Conservation (phyloP, 2,888 invertebrate genomes). For the Odontomyia ornata region DNA sequence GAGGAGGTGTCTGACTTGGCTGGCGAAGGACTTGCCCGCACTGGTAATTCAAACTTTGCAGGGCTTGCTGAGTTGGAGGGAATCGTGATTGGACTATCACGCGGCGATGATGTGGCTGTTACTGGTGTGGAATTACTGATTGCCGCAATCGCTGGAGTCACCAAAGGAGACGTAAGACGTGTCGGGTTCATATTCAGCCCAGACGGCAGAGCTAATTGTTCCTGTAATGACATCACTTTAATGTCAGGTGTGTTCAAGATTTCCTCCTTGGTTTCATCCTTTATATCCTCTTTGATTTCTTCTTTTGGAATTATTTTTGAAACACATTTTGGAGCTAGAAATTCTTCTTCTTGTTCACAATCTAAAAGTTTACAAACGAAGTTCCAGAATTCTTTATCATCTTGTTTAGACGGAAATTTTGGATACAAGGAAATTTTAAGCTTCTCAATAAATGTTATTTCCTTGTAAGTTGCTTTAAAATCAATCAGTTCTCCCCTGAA, state of each 20-base stretch:
- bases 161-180: constrained; percentile 59
- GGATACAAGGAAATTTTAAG: constrained; percentile 81
- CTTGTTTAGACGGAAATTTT: constrained; percentile 83
- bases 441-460: constrained; percentile 82
- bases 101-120: constrained; percentile 57
- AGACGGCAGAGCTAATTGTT: constrained; percentile 62
- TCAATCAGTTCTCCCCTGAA: constrained; percentile 72
- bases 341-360: constrained; percentile 76
- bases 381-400: constrained; percentile 80
- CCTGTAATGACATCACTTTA: constrained; percentile 61
- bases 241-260: constrained; percentile 54
- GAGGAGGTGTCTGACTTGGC: constrained; percentile 70
- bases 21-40: constrained; percentile 69
- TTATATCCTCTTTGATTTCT: constrained; percentile 53
- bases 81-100: constrained; percentile 63
- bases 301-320: constrained; percentile 58
- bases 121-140: constrained; percentile 51
- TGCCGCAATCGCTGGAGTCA: constrained; percentile 56
- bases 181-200: constrained; percentile 65
- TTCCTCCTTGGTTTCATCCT: constrained; percentile 50
- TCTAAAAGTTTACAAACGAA: constrained; percentile 80
- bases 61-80: constrained; percentile 64
- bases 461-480: constrained; percentile 66
- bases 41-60: constrained; percentile 68
- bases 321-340: constrained; percentile 66